Evolutionary conservation across 2,888 invertebrate species (phyloP).

Genomic region (Melinaea menophilus): DNA sequence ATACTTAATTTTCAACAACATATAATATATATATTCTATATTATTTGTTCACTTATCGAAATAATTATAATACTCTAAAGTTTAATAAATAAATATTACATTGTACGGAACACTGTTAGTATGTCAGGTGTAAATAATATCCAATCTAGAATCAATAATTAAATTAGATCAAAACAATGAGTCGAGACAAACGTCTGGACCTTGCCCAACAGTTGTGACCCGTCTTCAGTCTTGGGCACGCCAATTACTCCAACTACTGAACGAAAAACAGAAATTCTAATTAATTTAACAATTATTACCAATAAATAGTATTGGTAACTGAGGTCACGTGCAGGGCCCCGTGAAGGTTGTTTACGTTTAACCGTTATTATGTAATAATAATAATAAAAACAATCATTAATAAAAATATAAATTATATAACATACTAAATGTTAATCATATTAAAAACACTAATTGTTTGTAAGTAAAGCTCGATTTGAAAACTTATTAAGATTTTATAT

Average conservation of each 20-base stretch:
- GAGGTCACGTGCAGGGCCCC: no score
- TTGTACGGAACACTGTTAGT: neutral
- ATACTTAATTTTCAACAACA: no score
- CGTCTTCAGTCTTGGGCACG: neutral
- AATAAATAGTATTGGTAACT: neutral
- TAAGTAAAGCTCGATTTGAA: no score
- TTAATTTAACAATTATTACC: slow-evolving; percentile 1
- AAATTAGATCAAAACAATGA: slow-evolving; percentile 2
- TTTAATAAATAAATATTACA: neutral
- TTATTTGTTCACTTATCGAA: no score
- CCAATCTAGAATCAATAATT: neutral
- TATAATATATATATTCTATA: no score
- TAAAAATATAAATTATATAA: no score
- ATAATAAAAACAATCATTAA: no score
- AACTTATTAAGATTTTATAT: no score
- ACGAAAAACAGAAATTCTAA: neutral
- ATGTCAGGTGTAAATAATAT: neutral
- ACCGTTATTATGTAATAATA: no score
- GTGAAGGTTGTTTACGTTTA: no score
- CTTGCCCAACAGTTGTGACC: neutral
- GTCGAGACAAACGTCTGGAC: slow-evolving; percentile 1
- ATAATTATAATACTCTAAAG: neutral
- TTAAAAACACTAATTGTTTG: no score
- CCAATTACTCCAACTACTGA: neutral
- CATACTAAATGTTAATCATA: no score